These are phyloP conservation scores for Sesia bembeciformis DNA, from an alignment of 2,888 invertebrate genomes.

Conservation along the genomic window DNA sequence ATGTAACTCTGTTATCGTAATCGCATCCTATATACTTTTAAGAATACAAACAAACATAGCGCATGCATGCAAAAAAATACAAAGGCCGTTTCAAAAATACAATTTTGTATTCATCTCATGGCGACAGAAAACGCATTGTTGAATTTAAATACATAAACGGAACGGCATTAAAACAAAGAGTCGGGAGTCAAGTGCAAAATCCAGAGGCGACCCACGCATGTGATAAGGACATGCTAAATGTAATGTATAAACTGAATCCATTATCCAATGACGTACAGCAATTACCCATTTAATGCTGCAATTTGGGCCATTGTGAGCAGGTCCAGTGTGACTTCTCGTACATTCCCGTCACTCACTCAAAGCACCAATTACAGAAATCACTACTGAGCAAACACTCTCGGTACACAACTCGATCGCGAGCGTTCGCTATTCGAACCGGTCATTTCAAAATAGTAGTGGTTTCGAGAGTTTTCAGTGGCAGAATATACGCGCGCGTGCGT, in stretches of 20 bases:
- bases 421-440: conserved; percentile 46
- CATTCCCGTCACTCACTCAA: conserved; percentile 68
- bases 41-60: background rate
- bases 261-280: conserved; percentile 72
- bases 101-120: conserved; percentile 58
- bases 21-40: background rate
- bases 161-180: conserved; percentile 22
- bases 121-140: conserved; percentile 46
- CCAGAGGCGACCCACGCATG: conserved; percentile 51
- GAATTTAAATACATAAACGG: conserved; percentile 52
- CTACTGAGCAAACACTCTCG: conserved; percentile 50
- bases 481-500: conserved; percentile 60
- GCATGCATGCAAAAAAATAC: background rate
- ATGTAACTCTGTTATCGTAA: too few relatives aligned
- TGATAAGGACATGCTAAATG: conserved; percentile 47
- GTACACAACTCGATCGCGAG: conserved; percentile 44
- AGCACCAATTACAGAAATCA: conserved; percentile 64
- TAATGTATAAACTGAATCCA: conserved; percentile 64
- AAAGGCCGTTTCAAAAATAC: conserved; percentile 27
- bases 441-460: conserved; percentile 43
- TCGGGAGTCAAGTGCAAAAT: conserved; percentile 61
- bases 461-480: conserved; percentile 36
- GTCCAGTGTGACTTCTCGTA: conserved; percentile 53
- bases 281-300: conserved; percentile 73
- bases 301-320: conserved; percentile 66